A percentile compares a stretch with the other conserved stretches of the same genome.
These are phyloP conservation scores for Petrocephalus zakoni DNA, from an alignment of 2,113 vertebrate species.

Conservation along the genomic window DNA sequence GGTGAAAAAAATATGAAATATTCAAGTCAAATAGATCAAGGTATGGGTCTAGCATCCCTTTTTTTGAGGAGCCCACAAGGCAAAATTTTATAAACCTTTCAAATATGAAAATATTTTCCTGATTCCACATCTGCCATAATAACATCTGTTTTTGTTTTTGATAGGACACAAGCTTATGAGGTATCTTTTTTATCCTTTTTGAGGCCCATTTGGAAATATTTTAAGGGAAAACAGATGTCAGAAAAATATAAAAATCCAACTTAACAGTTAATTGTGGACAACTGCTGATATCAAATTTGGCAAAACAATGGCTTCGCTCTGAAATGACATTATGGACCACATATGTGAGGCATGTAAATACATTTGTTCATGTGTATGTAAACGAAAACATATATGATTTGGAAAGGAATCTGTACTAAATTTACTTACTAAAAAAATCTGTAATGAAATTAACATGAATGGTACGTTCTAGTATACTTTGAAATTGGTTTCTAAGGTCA, in stretches of 20 bases:
- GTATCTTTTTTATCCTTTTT: constrained; percentile 32
- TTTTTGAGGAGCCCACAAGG: background rate
- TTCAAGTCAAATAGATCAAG: background rate
- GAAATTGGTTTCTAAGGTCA: background rate
- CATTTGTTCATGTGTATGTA: constrained; percentile 5
- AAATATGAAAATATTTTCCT: constrained; percentile 30
- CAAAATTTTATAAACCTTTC: constrained; percentile 3
- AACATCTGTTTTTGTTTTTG: constrained; percentile 46
- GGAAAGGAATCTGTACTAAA: background rate
- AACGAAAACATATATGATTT: background rate
- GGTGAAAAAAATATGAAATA: background rate
- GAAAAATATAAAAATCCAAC: constrained; percentile 23
- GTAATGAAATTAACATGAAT: background rate
- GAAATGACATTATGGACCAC: background rate
- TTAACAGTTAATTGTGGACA: constrained; percentile 27
- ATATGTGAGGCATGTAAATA: background rate
- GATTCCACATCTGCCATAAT: constrained; percentile 23
- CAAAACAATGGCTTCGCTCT: background rate
- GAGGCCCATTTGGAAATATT: constrained; percentile 34
- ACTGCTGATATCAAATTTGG: background rate
- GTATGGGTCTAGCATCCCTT: background rate
- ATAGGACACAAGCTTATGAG: constrained; percentile 28
- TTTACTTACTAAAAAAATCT: background rate
- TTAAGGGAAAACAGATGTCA: constrained; percentile 31
- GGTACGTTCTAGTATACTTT: background rate